Evolutionary conservation across 2,113 vertebrate genomes (phyloP).

Genomic region (Coracopsis vasa): DNA sequence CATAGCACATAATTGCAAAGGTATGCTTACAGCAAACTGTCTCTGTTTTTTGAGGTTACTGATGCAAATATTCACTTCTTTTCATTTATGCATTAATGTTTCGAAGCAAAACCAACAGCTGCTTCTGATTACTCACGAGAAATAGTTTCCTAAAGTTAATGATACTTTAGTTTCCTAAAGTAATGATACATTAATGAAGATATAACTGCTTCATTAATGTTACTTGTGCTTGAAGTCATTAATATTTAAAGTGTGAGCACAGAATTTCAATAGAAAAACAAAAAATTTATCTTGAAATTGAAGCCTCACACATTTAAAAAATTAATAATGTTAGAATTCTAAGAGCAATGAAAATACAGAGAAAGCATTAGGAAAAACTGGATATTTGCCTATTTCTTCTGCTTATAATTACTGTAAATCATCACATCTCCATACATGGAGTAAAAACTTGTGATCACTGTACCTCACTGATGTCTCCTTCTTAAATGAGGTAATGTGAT

Average conservation of each 20-base stretch:
- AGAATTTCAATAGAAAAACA: not conserved
- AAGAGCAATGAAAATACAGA: not conserved
- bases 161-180: not conserved
- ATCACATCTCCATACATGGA: not conserved
- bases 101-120: constrained; percentile 1
- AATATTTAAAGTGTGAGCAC: not conserved
- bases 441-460: not conserved
- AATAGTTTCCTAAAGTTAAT: not conserved
- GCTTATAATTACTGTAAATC: not conserved
- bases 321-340: not conserved
- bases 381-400: not conserved
- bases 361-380: not conserved
- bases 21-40: not conserved
- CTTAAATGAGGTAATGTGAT: rapidly evolving
- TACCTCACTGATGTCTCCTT: not conserved
- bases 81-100: not conserved
- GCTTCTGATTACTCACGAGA: not conserved
- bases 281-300: not conserved
- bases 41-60: not conserved
- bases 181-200: not conserved
- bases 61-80: not conserved
- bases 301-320: not conserved
- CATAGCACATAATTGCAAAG: not conserved
- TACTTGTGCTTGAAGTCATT: not conserved
- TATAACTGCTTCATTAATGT: not conserved